A percentile compares a stretch with the other conserved stretches of the same genome.
Conservation (phyloP, 2,797 vertebrate species). For the Hypotaenidia philippensis region DNA sequence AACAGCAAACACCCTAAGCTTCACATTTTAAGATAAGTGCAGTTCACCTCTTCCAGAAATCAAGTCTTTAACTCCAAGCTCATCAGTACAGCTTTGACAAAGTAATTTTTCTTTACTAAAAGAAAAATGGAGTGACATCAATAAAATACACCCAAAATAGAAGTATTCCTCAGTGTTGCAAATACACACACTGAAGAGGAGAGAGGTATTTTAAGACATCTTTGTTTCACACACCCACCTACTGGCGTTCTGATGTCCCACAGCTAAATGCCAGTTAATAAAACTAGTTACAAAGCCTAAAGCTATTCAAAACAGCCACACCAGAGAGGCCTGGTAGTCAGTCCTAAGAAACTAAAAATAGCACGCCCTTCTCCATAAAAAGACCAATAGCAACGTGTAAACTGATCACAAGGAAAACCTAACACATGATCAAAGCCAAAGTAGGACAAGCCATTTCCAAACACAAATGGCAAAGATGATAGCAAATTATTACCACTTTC, state of each 20-base stretch:
- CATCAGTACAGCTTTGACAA: neutral
- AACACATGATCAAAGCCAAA: neutral
- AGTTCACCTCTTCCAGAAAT: neutral
- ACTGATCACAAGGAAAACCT: conserved; percentile 27
- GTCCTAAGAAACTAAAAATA: conserved; percentile 62
- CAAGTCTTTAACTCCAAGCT: neutral
- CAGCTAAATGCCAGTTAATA: conserved; percentile 11
- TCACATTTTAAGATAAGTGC: neutral
- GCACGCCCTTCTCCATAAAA: conserved; percentile 30
- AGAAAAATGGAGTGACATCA: neutral
- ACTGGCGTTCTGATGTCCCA: neutral
- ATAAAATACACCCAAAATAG: neutral
- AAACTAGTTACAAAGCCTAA: neutral
- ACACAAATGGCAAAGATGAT: neutral
- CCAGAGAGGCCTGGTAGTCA: neutral
- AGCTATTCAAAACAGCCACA: neutral
- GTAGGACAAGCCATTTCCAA: neutral
- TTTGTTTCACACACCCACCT: conserved; percentile 25
- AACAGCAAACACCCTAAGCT: neutral
- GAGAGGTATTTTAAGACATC: conserved; percentile 27
- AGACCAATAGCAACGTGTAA: conserved; percentile 7
- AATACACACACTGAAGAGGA: neutral
- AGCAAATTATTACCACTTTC: neutral
- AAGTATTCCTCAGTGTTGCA: neutral
- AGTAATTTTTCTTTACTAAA: neutral